These are phyloP conservation scores for Micromesistius poutassou DNA, from an alignment of 2,797 vertebrate genomes.

Conservation along the genomic window DNA sequence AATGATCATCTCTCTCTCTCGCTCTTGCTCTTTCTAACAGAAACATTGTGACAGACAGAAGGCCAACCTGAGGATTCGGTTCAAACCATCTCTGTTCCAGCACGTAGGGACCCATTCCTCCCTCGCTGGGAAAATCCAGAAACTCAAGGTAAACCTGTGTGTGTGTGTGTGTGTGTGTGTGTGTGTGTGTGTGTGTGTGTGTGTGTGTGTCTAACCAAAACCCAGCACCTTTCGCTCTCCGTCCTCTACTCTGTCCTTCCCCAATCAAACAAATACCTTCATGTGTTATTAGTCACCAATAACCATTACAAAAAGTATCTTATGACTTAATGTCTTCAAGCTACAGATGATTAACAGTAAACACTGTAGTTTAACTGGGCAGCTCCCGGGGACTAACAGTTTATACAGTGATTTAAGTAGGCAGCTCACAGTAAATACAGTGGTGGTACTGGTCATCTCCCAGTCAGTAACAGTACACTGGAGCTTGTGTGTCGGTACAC, in stretches of 20 bases:
- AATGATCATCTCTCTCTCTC: neutral
- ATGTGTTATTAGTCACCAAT: too few relatives aligned
- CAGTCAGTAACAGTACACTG: neutral
- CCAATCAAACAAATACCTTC: too few relatives aligned
- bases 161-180: neutral
- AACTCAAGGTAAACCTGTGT: constrained; percentile 82
- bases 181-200: too few relatives aligned
- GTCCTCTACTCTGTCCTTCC: too few relatives aligned
- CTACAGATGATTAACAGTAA: neutral
- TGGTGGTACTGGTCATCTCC: neutral
- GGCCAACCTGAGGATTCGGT: constrained; percentile 94
- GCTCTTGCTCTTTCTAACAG: constrained; percentile 53
- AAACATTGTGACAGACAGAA: constrained; percentile 98
- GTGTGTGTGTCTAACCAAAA: too few relatives aligned
- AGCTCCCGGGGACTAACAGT: too few relatives aligned
- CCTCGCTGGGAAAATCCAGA: constrained; percentile 96
- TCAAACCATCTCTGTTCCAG: constrained; percentile 97
- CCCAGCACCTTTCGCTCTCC: too few relatives aligned
- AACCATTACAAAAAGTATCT: too few relatives aligned
- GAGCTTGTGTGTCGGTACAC: too few relatives aligned
- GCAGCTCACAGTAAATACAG: neutral
- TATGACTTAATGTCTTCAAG: neutral
- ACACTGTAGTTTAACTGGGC: neutral
- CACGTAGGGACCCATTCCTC: constrained; percentile 96
- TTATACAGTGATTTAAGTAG: neutral